Base-by-base conservation (phyloP, 2,113 vertebrate genomes). In the Labeo catla region DNA sequence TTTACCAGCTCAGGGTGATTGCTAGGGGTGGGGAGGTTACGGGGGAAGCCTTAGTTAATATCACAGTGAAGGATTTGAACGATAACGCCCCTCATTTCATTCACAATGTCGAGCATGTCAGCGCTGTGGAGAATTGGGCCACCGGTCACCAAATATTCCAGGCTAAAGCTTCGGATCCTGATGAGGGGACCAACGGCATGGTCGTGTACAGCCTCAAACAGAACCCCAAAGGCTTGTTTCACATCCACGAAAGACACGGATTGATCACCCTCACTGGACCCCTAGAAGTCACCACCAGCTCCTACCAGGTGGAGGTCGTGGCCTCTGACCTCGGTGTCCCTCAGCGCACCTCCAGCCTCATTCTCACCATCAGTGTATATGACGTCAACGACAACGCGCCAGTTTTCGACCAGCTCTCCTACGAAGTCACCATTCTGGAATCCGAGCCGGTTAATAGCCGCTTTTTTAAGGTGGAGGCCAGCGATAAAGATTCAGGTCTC, bases 371-470 rank as follows among this genome's bases (percentile, higher is more conserved):
- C 63, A 97, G 96, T 2, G 98, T 99, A 19, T 98, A 98, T 1
- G 98, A 99, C 43, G 98, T 99, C 54, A 99, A 99, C 16, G 98
- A 99, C 90, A 98, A 99, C 88, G 91, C 97, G 0, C 98, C 98
- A 0, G 94, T 97, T 57, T 99, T 99, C n/a, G 97, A 98, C 86
- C 98, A 99, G 90, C 96, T 98, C 21, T 99, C 98, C 0, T 99
- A 99, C 52, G 98, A 99, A 93, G 95, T 98, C 82, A 94, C 96
- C 7, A 97, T 99, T 81, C 91, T 94, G 50, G 98, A 99, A 92
- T 95, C 97, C 0, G 97, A 98, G 90, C 96, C 97, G 2, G 98
- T 99, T 85, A 99, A 99, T 93, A 98, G 97, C 84, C 95, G 97
- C 7, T 99, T 99, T 88, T 99, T 98, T 91, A 96, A 95, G 89